Evolutionary conservation across 2,113 vertebrate genomes (phyloP).

Genomic region (Perognathus longimembris): DNA sequence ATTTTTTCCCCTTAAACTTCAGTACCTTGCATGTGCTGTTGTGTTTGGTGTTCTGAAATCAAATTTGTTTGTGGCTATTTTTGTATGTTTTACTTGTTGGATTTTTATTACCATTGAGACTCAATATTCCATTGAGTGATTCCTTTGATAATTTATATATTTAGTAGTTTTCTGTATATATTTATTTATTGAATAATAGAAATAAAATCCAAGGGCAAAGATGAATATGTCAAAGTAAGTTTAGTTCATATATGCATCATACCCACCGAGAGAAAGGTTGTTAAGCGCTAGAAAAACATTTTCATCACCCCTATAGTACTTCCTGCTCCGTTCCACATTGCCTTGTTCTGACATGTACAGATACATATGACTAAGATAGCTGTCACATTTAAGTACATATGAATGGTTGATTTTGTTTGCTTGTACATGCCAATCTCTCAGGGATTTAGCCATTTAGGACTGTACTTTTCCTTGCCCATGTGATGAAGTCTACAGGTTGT

Average conservation of each 20-base stretch:
- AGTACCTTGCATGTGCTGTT: neutral
- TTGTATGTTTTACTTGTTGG: neutral
- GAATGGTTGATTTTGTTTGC: neutral
- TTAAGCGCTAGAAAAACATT: neutral
- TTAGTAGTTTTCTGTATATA: neutral
- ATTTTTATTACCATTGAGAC: neutral
- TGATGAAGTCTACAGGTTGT: neutral
- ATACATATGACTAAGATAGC: neutral
- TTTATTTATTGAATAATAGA: neutral
- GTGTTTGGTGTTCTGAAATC: neutral
- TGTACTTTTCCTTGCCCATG: neutral
- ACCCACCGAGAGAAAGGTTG: neutral
- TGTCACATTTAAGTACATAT: neutral
- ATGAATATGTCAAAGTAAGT: slow-evolving; percentile 21
- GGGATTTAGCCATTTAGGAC: neutral
- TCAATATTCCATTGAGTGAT: neutral
- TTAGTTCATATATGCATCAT: neutral
- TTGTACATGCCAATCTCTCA: neutral
- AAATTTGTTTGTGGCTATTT: neutral
- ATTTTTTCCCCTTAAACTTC: slow-evolving; percentile 1
- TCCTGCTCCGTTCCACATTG: neutral
- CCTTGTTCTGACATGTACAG: neutral
- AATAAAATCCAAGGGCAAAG: neutral
- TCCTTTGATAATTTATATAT: neutral
- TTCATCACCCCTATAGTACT: neutral